These are phyloP conservation scores for Itoplectis maculator DNA, from an alignment of 2,888 invertebrate species.

Conservation along the genomic window DNA sequence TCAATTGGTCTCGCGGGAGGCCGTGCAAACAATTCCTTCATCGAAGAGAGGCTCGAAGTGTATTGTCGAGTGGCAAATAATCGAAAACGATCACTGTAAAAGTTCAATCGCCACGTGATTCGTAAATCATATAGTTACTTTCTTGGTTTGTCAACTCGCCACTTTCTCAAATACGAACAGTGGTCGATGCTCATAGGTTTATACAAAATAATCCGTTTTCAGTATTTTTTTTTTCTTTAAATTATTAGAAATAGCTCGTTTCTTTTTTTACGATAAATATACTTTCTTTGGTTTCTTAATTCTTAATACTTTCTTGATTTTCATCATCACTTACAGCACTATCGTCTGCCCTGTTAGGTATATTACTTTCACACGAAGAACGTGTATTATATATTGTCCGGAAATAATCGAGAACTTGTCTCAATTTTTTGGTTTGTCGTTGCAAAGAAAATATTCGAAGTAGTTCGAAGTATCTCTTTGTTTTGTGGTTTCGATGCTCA, in stretches of 20 bases:
- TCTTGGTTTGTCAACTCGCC: constrained; percentile 9
- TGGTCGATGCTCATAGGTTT: constrained; percentile 58
- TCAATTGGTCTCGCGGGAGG: constrained; percentile 35
- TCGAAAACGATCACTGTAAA: constrained; percentile 15
- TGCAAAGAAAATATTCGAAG: not conserved
- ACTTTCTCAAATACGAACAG: constrained; percentile 49
- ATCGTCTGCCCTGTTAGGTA: constrained; percentile 68
- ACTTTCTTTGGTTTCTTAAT: constrained; percentile 65
- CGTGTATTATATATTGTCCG: constrained; percentile 34
- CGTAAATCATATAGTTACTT: constrained; percentile 25
- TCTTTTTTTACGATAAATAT: constrained; percentile 55
- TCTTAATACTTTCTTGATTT: constrained; percentile 64
- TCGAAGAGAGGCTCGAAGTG: constrained; percentile 51
- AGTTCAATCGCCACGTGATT: constrained; percentile 21
- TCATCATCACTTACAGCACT: constrained; percentile 64
- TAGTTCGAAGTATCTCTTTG: constrained; percentile 6
- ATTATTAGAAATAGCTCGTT: constrained; percentile 57
- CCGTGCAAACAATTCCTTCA: constrained; percentile 47
- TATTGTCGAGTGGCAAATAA: constrained; percentile 51
- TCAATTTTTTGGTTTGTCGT: not conserved
- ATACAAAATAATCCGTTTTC: constrained; percentile 67
- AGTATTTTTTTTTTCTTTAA: constrained; percentile 33
- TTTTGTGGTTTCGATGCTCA: not conserved
- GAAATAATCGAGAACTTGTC: constrained; percentile 12
- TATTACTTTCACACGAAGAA: constrained; percentile 54